Percentiles rank a stretch among this genome's conserved stretches.
Conservation (phyloP, 1,140 invertebrate genomes). For the Caerostris extrusa region DNA sequence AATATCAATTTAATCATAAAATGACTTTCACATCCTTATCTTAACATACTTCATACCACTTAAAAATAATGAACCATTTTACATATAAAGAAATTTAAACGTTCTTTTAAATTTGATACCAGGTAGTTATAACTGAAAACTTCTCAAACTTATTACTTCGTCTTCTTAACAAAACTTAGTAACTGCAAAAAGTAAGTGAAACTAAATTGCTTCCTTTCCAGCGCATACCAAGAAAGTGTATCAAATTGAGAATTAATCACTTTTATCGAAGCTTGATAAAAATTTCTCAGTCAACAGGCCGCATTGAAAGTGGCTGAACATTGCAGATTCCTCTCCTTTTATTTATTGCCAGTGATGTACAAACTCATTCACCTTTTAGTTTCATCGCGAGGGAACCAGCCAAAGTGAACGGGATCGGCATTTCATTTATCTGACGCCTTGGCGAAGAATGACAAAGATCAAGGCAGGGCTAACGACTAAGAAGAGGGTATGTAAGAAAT, state of each 20-base stretch:
- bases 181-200: neutral
- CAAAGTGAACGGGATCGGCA: neutral
- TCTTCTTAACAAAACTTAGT: neutral
- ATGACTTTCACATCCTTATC: no score
- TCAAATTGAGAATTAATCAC: slow-evolving; percentile 10
- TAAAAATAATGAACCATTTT: no score
- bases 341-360: slow-evolving; percentile 3
- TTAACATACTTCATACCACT: no score
- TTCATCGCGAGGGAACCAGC: neutral
- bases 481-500: slow-evolving; percentile 15
- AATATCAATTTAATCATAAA: no score
- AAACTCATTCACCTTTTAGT: slow-evolving; percentile 13
- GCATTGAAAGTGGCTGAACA: neutral
- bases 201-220: neutral
- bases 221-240: neutral
- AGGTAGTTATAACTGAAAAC: no score
- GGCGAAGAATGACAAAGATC: neutral
- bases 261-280: neutral
- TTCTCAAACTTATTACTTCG: no score
- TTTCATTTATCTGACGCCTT: neutral
- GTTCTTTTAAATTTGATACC: no score
- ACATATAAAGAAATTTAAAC: no score
- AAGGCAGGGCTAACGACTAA: neutral
- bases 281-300: neutral
- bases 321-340: slow-evolving; percentile 5